These are phyloP conservation scores for Anhinga rufa DNA, from an alignment of 2,113 vertebrate species.

Conservation along the genomic window DNA sequence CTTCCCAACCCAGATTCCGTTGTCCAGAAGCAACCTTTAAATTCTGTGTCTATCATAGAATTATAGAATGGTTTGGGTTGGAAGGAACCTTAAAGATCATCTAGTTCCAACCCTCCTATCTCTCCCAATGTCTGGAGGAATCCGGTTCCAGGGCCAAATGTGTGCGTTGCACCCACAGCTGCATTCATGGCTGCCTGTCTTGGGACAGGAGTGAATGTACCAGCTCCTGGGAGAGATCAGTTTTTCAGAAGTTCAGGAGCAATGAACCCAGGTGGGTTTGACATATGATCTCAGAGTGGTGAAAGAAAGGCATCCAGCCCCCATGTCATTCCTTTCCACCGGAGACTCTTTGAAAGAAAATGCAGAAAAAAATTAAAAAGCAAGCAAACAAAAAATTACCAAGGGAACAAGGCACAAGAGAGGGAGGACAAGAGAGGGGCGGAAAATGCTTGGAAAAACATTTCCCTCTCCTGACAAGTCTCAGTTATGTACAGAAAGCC, in stretches of 20 bases:
- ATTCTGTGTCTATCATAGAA: background rate
- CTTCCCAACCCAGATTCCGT: background rate
- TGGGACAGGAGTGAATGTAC: background rate
- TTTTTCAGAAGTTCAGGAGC: background rate
- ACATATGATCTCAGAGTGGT: background rate
- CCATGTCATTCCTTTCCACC: background rate
- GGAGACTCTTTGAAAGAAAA: background rate
- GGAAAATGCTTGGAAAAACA: constrained; percentile 34
- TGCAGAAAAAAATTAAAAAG: background rate
- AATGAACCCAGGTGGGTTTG: background rate
- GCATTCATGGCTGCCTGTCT: background rate
- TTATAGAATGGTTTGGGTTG: no score
- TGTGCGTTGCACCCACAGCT: background rate
- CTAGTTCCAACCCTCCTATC: background rate
- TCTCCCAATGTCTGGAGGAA: background rate
- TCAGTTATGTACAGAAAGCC: constrained; percentile 32
- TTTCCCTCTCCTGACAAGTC: constrained; percentile 38
- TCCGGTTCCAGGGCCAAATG: background rate
- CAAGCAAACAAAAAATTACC: constrained; percentile 50
- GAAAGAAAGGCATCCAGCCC: background rate
- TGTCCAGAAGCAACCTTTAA: background rate
- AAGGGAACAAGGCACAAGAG: constrained; percentile 17
- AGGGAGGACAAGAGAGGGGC: background rate
- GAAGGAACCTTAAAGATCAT: no score
- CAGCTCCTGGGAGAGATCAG: background rate